A percentile compares a stretch with the other conserved stretches of the same genome.
These are phyloP conservation scores for Temnothorax unifasciatus DNA, from an alignment of 2,888 invertebrate genomes.

Conservation along the genomic window DNA sequence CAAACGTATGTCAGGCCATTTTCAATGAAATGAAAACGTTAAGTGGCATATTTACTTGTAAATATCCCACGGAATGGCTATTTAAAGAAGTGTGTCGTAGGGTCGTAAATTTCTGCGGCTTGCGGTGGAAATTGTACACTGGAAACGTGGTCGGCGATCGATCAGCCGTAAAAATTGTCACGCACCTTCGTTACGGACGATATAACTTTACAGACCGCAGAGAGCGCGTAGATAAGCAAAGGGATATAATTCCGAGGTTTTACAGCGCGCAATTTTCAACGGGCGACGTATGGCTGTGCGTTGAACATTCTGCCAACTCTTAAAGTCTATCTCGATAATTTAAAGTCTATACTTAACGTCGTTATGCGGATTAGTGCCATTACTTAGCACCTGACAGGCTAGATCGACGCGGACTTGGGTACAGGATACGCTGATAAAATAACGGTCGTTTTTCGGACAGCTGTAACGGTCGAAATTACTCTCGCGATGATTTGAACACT, in stretches of 20 bases:
- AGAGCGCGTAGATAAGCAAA: conserved; percentile 10
- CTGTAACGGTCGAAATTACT: neutral
- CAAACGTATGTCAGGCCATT: neutral
- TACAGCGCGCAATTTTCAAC: conserved; percentile 28
- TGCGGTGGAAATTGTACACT: conserved; percentile 23
- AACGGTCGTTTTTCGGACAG: conserved; percentile 20
- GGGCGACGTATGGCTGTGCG: neutral
- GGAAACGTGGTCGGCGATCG: conserved; percentile 46
- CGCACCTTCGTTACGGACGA: conserved; percentile 36
- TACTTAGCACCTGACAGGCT: conserved; percentile 31
- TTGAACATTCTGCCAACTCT: neutral
- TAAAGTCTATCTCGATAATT: conserved; percentile 31
- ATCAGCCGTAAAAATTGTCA: conserved; percentile 65
- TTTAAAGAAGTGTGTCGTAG: conserved; percentile 45
- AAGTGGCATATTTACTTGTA: neutral
- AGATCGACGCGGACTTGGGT: neutral
- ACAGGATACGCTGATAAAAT: conserved; percentile 27
- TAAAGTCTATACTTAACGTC: conserved; percentile 34
- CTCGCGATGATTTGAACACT: neutral
- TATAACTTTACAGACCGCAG: conserved; percentile 43
- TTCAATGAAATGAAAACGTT: conserved; percentile 44
- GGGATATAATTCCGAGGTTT: conserved; percentile 24
- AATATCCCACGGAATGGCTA: conserved; percentile 25
- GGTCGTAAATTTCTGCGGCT: conserved; percentile 62
- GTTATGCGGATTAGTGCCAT: conserved; percentile 24